Evolutionary conservation across 1,140 invertebrate genomes (phyloP), one percentile per base, ranked within the genome.

Genomic region (Tetranychus urticae): DNA sequence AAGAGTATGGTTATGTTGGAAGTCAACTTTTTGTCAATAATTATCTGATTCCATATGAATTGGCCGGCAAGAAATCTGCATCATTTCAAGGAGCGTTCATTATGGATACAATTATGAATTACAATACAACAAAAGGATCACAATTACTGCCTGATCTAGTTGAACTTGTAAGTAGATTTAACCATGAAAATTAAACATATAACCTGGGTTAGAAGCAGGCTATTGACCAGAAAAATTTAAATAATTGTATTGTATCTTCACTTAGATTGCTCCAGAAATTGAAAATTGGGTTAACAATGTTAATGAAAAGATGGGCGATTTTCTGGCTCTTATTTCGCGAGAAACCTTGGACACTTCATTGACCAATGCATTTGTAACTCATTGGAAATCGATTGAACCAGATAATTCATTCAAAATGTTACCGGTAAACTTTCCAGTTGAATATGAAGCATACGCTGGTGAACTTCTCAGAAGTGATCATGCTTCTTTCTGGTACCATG

Each of bases 101-200:
- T 36, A 60, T 75, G 61, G 73, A 75, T 63, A 71, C 72, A 23
- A 68, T 74, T 34, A 65, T 72, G 61, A 73, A 75, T 64, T 75
- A 69, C 59, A 72, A 75, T 65, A 65, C 68, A 7, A 65, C 64
- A 8, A 64, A 65, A 6, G 61, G 64, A 8, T 69, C 71, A 6
- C 73, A 75, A 65, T 70, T 67, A 3, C 62, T 68, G 10, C 65
- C 63, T 6, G 61, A 42, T 62, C 62, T 54, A 48, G 58, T 61
- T 42, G 10, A 42, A 6, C 10, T 42, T 5, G 39, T 42, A 42
- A 42, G 5, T 42, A 42, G 39, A 23, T 23, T 23, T 23, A 23
- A 23, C 23, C 23, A 23, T 0, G 23, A 23, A 23, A 23, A 23
- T 23, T 23, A 23, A 23, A 23, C 23, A 23, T 23, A 23, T 23